A percentile compares a stretch with the other conserved stretches of the same genome.
Evolutionary conservation across 2,797 vertebrate genomes (phyloP).

Genomic region (Melanogrammus aeglefinus): DNA sequence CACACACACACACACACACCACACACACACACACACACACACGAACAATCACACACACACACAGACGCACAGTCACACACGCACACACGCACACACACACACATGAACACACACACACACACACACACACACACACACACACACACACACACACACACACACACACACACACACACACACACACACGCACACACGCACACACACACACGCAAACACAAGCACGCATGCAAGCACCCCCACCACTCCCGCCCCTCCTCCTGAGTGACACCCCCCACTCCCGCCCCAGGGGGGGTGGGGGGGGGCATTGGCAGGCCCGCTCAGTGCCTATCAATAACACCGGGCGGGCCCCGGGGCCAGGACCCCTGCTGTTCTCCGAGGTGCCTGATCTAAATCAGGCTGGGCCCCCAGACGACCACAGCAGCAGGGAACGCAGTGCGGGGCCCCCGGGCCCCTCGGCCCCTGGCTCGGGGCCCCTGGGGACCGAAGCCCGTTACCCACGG

Average conservation of each 20-base stretch:
- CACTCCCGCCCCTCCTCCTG: conserved; percentile 10
- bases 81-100: too few species aligned
- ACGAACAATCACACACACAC: too few species aligned
- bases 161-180: conserved; percentile 4
- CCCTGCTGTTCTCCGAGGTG: conserved; percentile 50
- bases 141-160: background rate
- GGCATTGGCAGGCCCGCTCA: conserved; percentile 65
- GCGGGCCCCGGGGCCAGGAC: conserved; percentile 54
- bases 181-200: too few species aligned
- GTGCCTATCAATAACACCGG: conserved; percentile 66
- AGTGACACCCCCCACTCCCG: conserved; percentile 43
- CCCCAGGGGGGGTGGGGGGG: conserved; percentile 55
- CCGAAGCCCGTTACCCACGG: conserved; percentile 40
- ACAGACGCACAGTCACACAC: too few species aligned
- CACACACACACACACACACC: too few species aligned
- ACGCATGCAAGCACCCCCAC: too few species aligned
- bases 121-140: conserved; percentile 9
- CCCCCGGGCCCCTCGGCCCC: too few species aligned
- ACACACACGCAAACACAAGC: background rate
- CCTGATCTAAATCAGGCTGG: conserved; percentile 59
- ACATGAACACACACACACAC: too few species aligned
- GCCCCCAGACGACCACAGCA: conserved; percentile 50
- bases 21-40: too few species aligned
- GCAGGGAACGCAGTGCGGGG: conserved; percentile 48
- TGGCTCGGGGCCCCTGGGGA: conserved; percentile 34